phyloP scores from a whole-genome alignment of 2,113 vertebrate genomes.

The Chunga burmeisteri region DNA sequence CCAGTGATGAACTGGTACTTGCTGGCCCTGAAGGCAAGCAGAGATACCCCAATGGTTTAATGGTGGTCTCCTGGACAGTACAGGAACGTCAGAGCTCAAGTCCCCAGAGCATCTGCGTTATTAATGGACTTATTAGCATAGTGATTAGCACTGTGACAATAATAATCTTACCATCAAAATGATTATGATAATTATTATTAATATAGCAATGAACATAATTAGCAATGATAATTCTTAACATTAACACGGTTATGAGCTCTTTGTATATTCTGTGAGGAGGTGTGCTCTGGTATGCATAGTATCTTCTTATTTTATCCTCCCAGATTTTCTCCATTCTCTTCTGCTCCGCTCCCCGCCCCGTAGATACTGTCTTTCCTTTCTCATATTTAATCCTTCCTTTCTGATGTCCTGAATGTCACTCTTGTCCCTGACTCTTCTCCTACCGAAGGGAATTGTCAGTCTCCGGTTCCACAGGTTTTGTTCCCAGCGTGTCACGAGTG shows the following conservation, averaged over 20 bases:
- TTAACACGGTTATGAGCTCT: neutral
- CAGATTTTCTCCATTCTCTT: neutral
- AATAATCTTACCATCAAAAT: neutral
- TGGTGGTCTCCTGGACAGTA: neutral
- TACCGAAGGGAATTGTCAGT: neutral
- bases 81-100: neutral
- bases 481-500: neutral
- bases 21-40: neutral
- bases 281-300: neutral
- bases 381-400: neutral
- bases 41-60: neutral
- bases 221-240: neutral
- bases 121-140: neutral
- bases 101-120: neutral
- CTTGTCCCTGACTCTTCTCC: neutral
- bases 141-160: neutral
- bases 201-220: neutral
- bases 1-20: neutral
- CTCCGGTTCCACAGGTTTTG: neutral
- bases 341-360: rapidly evolving
- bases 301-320: neutral
- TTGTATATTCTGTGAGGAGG: neutral
- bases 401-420: neutral
- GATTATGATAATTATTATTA: neutral
- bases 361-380: neutral